These are phyloP conservation scores for Papilio elwesi DNA, from an alignment of 2,888 invertebrate species.

Conservation along the genomic window DNA sequence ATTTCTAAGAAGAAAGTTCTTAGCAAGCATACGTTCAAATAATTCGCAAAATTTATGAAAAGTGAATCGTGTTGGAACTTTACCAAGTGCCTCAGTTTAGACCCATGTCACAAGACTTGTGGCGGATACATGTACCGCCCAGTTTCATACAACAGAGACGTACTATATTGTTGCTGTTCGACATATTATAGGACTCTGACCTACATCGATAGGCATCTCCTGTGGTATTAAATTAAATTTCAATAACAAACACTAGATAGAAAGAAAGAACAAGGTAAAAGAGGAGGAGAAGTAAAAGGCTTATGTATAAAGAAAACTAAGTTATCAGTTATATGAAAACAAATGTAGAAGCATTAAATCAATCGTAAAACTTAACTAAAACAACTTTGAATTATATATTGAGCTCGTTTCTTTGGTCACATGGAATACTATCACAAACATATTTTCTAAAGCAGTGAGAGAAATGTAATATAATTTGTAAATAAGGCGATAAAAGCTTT, in stretches of 20 bases:
- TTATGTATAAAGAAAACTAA: too few species aligned
- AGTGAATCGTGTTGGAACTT: neutral
- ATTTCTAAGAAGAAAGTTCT: too few species aligned
- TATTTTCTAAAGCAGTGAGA: neutral
- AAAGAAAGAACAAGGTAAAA: neutral
- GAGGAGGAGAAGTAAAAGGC: too few species aligned
- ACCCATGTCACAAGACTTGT: neutral
- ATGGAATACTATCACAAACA: neutral
- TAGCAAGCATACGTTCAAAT: too few species aligned
- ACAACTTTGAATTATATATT: neutral
- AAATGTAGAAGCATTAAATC: too few species aligned
- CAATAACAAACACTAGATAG: neutral
- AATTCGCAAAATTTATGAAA: too few species aligned
- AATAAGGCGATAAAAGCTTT: constrained; percentile 1
- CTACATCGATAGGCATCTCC: neutral
- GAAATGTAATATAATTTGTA: constrained; percentile 17
- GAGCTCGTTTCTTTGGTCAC: neutral
- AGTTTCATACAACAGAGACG: neutral
- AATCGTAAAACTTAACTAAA: too few species aligned
- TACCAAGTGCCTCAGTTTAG: neutral
- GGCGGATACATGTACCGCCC: neutral
- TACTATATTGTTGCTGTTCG: neutral
- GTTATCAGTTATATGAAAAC: too few species aligned
- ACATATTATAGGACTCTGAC: neutral
- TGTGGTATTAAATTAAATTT: neutral